These are phyloP conservation scores for Kradibia gibbosae DNA, from an alignment of 1,140 invertebrate genomes.

Conservation along the genomic window DNA sequence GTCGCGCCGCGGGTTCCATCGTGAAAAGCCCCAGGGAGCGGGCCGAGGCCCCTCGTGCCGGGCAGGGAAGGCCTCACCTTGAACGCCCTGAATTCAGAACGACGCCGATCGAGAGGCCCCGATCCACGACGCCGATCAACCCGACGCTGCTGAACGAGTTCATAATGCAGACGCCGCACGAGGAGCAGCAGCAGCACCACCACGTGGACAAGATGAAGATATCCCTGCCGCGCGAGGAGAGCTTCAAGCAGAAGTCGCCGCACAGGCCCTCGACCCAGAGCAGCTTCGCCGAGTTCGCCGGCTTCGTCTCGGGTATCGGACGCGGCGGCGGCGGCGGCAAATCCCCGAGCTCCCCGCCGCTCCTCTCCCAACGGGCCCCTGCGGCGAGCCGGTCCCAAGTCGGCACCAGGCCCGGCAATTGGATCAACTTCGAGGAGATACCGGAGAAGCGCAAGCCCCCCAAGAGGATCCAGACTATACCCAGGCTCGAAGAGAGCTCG, in stretches of 20 bases:
- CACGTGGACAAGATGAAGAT: slow-evolving; percentile 79
- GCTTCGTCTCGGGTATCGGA: slow-evolving; percentile 52
- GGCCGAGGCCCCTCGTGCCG: too few relatives aligned
- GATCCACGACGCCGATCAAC: slow-evolving; percentile 87
- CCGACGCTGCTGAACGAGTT: slow-evolving; percentile 85
- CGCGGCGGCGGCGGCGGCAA: slow-evolving; percentile 41
- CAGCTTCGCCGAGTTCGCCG: slow-evolving; percentile 69
- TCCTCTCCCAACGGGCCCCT: slow-evolving; percentile 71
- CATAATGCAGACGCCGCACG: slow-evolving; percentile 67
- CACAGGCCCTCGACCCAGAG: slow-evolving; percentile 59
- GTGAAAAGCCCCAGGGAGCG: too few relatives aligned
- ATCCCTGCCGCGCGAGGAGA: slow-evolving; percentile 78
- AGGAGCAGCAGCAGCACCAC: slow-evolving; percentile 64
- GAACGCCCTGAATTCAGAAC: too few relatives aligned
- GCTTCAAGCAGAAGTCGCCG: slow-evolving; percentile 68
- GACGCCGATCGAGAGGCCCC: slow-evolving; percentile 88
- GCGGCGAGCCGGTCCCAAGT: slow-evolving; percentile 14
- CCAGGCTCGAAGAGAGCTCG: slow-evolving; percentile 69
- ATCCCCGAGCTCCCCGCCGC: slow-evolving; percentile 69
- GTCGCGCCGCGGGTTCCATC: too few relatives aligned
- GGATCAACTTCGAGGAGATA: slow-evolving; percentile 90
- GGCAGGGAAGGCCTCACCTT: too few relatives aligned
- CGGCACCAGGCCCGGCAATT: slow-evolving; percentile 72
- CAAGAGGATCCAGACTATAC: slow-evolving; percentile 85
- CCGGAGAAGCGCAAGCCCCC: slow-evolving; percentile 84